Percentiles rank a stretch among this genome's conserved stretches.
phyloP scores from a whole-genome alignment of 2,888 invertebrate genomes.

The Caenorhabditis doughertyi region DNA sequence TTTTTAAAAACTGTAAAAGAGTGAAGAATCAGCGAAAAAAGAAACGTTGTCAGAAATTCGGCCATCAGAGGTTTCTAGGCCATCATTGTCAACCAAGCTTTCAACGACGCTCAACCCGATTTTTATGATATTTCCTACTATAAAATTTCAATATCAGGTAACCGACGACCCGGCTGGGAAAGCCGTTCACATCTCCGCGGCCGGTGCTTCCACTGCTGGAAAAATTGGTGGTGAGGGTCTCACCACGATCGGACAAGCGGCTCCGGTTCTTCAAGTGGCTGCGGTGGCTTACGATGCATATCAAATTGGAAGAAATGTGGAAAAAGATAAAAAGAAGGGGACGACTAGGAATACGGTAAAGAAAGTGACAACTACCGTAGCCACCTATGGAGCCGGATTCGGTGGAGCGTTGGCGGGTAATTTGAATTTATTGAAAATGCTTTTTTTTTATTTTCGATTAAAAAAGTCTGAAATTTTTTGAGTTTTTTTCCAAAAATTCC shows the following conservation, averaged over 20 bases:
- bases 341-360: constrained; percentile 51
- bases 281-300: constrained; percentile 50
- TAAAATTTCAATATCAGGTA: neutral
- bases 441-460: neutral
- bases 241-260: constrained; percentile 44
- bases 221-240: constrained; percentile 36
- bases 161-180: constrained; percentile 35
- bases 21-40: too few species aligned
- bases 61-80: too few species aligned
- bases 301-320: constrained; percentile 47
- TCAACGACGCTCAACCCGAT: too few species aligned
- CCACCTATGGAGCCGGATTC: constrained; percentile 35
- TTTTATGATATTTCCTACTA: too few species aligned
- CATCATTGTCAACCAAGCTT: too few species aligned
- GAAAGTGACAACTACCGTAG: constrained; percentile 42
- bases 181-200: constrained; percentile 38
- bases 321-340: constrained; percentile 39
- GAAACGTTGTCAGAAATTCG: too few species aligned
- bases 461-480: too few species aligned
- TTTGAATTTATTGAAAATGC: neutral
- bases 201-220: constrained; percentile 33
- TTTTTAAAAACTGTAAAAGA: too few species aligned
- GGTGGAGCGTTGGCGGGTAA: constrained; percentile 38
- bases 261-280: constrained; percentile 47
- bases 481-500: neutral